A percentile compares a stretch with the other conserved stretches of the same genome.
phyloP scores from a whole-genome alignment of 2,888 invertebrate genomes.

The Hedychridium roseum region DNA sequence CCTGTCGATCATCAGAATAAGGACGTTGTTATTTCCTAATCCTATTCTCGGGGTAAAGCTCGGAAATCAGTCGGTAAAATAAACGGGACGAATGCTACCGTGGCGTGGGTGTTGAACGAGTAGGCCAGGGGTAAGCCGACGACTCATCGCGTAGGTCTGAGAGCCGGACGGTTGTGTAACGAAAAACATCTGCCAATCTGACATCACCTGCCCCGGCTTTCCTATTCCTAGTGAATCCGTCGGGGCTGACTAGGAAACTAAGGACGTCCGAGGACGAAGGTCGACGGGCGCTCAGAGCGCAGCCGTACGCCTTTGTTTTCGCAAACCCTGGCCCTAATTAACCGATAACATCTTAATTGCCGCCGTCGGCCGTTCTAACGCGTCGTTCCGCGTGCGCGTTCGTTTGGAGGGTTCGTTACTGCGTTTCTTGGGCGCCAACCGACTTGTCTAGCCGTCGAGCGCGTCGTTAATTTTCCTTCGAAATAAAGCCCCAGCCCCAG shows the following conservation, averaged over 20 bases:
- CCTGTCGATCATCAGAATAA: no score
- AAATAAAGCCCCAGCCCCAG: conserved; percentile 8
- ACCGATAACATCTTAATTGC: conserved; percentile 54
- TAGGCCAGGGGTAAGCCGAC: conserved; percentile 30
- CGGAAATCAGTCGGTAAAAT: no score
- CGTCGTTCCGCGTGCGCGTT: conserved; percentile 10
- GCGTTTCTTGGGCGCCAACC: conserved; percentile 28
- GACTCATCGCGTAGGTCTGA: no score
- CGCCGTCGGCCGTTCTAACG: conserved; percentile 34
- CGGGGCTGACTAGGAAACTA: conserved; percentile 15
- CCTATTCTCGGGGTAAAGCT: no score
- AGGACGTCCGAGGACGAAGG: conserved; percentile 7
- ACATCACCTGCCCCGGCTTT: conserved; percentile 55
- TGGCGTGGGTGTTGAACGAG: conserved; percentile 6
- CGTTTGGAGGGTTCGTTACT: conserved; percentile 14
- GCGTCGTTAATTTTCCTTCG: conserved; percentile 4
- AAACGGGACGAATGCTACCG: no score
- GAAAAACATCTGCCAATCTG: conserved; percentile 56
- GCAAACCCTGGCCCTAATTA: conserved; percentile 48
- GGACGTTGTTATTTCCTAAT: no score
- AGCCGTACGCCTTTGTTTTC: conserved; percentile 29
- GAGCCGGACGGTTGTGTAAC: conserved; percentile 37
- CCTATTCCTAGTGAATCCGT: conserved; percentile 50
- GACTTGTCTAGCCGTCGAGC: conserved; percentile 5
- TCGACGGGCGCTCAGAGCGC: conserved; percentile 2